These are phyloP conservation scores for Harmothoe impar DNA, from an alignment of 2,888 invertebrate species.

Conservation along the genomic window DNA sequence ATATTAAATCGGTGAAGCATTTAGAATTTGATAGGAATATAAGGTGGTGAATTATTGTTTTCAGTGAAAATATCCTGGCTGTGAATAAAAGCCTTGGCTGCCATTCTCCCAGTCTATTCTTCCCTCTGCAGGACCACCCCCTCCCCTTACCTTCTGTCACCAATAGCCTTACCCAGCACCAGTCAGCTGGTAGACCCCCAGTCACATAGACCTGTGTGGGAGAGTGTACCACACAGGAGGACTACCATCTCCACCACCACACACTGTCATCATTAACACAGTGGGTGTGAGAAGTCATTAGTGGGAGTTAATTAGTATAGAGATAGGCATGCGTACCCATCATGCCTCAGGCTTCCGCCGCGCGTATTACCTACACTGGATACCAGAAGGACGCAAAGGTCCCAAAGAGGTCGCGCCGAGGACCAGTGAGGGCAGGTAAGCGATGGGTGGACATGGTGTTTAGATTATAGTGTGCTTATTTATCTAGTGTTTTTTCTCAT, in stretches of 20 bases:
- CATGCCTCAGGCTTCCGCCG: background rate
- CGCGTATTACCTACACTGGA: constrained; percentile 19
- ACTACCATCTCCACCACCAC: constrained; percentile 3
- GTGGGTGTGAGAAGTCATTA: background rate
- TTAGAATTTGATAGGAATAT: background rate
- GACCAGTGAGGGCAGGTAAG: background rate
- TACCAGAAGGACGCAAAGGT: background rate
- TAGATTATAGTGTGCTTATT: too few species aligned
- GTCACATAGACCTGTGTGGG: background rate
- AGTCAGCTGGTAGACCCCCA: background rate
- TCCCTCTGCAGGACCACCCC: background rate
- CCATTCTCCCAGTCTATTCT: background rate
- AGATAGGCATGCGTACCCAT: background rate
- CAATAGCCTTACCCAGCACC: background rate
- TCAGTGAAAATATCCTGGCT: background rate
- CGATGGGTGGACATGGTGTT: background rate
- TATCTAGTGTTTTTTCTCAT: too few species aligned
- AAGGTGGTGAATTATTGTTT: background rate
- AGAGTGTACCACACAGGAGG: background rate
- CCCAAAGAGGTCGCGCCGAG: background rate
- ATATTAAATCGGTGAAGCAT: too few species aligned
- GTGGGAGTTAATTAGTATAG: background rate
- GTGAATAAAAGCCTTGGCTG: background rate
- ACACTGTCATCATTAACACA: background rate
- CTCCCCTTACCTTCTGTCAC: background rate